These are phyloP conservation scores for Cryptoblepharus egeriae DNA, from an alignment of 2,797 vertebrate genomes.

Conservation along the genomic window DNA sequence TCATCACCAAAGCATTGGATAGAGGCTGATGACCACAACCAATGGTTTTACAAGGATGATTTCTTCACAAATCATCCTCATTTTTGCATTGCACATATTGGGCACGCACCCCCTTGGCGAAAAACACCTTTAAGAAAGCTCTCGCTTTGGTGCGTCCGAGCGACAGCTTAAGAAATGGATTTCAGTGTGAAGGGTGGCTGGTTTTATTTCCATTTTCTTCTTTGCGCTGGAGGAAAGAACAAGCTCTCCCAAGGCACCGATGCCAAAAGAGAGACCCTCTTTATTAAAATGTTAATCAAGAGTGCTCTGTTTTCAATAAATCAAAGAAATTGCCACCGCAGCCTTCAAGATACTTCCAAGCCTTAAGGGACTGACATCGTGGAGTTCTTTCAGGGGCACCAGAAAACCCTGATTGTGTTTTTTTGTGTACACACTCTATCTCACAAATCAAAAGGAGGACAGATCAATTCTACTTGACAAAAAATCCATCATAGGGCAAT, in stretches of 20 bases:
- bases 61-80: slow-evolving; percentile 82
- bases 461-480: slow-evolving; percentile 73
- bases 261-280: slow-evolving; percentile 65
- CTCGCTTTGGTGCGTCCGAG: slow-evolving; percentile 62
- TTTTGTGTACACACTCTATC: slow-evolving; percentile 62
- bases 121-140: slow-evolving; percentile 67
- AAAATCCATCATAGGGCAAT: slow-evolving; percentile 72
- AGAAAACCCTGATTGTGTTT: slow-evolving; percentile 65
- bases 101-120: slow-evolving; percentile 66
- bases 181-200: slow-evolving; percentile 15
- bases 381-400: slow-evolving; percentile 39
- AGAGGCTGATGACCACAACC: slow-evolving; percentile 92
- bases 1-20: slow-evolving; percentile 91
- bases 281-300: slow-evolving; percentile 79
- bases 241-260: slow-evolving; percentile 55
- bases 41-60: slow-evolving; percentile 94
- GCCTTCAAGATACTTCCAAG: slow-evolving; percentile 49
- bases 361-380: slow-evolving; percentile 29
- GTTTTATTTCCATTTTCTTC: too few relatives aligned
- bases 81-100: slow-evolving; percentile 78
- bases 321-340: slow-evolving; percentile 61
- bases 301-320: slow-evolving; percentile 75
- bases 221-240: slow-evolving; percentile 39
- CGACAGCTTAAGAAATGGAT: slow-evolving; percentile 64
- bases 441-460: slow-evolving; percentile 73